Conservation (phyloP, 2,888 invertebrate genomes). For the Coenonympha glycerion region DNA sequence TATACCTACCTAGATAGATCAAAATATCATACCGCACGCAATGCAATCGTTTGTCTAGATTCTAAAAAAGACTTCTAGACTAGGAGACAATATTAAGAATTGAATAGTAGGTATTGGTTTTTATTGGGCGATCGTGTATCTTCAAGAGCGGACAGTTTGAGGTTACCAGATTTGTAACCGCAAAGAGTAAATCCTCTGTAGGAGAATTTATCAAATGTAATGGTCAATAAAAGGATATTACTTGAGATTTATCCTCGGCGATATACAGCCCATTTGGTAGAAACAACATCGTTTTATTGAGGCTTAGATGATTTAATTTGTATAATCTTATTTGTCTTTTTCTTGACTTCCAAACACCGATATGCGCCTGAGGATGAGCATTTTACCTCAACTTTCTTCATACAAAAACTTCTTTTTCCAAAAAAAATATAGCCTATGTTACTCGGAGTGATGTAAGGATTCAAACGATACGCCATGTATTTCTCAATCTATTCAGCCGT, state of each 20-base stretch:
- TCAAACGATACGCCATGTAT: too few species aligned
- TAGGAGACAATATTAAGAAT: too few species aligned
- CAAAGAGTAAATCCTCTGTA: slow-evolving; percentile 1
- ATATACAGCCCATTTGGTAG: neutral
- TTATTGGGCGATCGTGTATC: neutral
- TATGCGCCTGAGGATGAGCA: too few species aligned
- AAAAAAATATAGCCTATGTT: too few species aligned
- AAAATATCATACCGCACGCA: too few species aligned
- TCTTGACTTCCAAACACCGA: neutral
- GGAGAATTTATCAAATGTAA: slow-evolving; percentile 7
- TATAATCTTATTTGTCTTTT: neutral
- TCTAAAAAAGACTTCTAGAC: too few species aligned
- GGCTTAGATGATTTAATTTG: neutral
- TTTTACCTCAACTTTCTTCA: too few species aligned
- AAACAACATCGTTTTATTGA: neutral
- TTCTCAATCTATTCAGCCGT: too few species aligned
- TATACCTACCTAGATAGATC: too few species aligned
- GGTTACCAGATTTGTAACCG: slow-evolving; percentile 11
- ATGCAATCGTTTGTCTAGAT: too few species aligned
- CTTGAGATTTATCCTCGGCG: slow-evolving; percentile 6
- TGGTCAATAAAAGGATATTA: slow-evolving; percentile 13
- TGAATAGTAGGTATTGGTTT: neutral
- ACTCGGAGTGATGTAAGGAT: too few species aligned
- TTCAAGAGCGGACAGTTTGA: slow-evolving; percentile 1
- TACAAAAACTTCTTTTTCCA: too few species aligned